phyloP scores from a whole-genome alignment of 1,140 invertebrate genomes.

The Drosophila quadrilineata region DNA sequence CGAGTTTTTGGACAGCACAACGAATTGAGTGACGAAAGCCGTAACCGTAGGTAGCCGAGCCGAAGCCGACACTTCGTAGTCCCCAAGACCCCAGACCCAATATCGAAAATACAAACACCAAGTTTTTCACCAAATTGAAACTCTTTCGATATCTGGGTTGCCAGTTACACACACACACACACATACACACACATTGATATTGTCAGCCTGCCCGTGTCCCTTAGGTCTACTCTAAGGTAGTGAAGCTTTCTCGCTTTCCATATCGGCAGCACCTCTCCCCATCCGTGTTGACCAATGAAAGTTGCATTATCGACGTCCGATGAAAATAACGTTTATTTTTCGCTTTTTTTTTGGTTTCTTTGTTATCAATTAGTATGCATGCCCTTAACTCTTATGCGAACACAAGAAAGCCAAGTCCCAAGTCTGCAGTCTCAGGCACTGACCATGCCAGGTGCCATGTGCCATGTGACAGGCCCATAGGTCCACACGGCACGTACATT shows the following conservation, averaged over 20 bases:
- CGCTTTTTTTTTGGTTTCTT: too few species aligned
- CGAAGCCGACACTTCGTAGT: conserved; percentile 46
- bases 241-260: conserved; percentile 77
- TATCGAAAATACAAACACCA: too few species aligned
- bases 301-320: conserved; percentile 70
- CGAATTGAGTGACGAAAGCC: conserved; percentile 58
- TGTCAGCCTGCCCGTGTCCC: conserved; percentile 1
- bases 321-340: conserved; percentile 75
- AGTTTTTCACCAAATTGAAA: conserved; percentile 65
- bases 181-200: too few species aligned
- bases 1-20: conserved; percentile 62
- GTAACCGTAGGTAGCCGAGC: conserved; percentile 37
- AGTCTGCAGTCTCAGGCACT: conserved; percentile 13
- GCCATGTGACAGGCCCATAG: background rate
- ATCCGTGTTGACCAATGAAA: conserved; percentile 14
- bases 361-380: conserved; percentile 64
- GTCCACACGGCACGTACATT: conserved; percentile 62
- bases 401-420: conserved; percentile 66
- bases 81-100: too few species aligned
- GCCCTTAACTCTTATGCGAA: conserved; percentile 64
- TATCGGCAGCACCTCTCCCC: conserved; percentile 38
- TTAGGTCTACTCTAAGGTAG: background rate
- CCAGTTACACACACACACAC: too few species aligned
- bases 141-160: conserved; percentile 64
- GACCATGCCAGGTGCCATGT: background rate